Evolutionary conservation across 2,797 vertebrate genomes (phyloP).

Genomic region (Scarus forsteni): DNA sequence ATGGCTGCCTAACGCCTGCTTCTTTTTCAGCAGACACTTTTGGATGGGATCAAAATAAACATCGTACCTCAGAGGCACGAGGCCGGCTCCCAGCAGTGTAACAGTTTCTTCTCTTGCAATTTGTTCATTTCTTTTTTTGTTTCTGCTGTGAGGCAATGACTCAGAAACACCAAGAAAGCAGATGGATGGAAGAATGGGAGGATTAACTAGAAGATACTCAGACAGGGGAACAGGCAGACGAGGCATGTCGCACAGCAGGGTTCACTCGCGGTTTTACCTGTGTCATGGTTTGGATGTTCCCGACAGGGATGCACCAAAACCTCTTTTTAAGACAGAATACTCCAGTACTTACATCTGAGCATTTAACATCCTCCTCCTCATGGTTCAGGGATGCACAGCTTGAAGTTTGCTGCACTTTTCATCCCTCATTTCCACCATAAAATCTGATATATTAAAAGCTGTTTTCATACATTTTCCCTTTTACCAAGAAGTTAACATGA

Average conservation of each 20-base stretch:
- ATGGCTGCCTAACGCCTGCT: slow-evolving; percentile 33
- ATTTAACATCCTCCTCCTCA: too few relatives aligned
- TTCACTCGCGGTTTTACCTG: slow-evolving; percentile 42
- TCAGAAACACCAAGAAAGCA: slow-evolving; percentile 12
- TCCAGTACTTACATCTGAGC: too few relatives aligned
- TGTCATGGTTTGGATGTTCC: slow-evolving; percentile 35
- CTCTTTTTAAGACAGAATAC: too few relatives aligned
- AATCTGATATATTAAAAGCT: too few relatives aligned
- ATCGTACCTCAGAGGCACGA: slow-evolving; percentile 32
- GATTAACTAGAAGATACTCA: neutral
- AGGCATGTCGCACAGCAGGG: slow-evolving; percentile 2
- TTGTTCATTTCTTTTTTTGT: slow-evolving; percentile 17
- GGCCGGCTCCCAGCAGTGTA: slow-evolving; percentile 4
- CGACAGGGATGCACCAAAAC: neutral
- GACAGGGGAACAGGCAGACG: neutral
- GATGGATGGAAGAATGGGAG: slow-evolving; percentile 3
- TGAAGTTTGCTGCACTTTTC: too few relatives aligned
- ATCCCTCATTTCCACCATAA: too few relatives aligned
- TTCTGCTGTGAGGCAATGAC: slow-evolving; percentile 5
- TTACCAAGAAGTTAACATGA: too few relatives aligned
- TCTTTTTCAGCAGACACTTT: slow-evolving; percentile 51
- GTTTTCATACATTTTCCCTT: too few relatives aligned
- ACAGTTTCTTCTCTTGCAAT: slow-evolving; percentile 4
- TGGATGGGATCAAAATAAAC: slow-evolving; percentile 68
- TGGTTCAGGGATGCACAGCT: too few relatives aligned